Percentiles rank a stretch among this genome's conserved stretches.
Conservation (phyloP, 2,113 vertebrate genomes). For the Tachycineta bicolor region DNA sequence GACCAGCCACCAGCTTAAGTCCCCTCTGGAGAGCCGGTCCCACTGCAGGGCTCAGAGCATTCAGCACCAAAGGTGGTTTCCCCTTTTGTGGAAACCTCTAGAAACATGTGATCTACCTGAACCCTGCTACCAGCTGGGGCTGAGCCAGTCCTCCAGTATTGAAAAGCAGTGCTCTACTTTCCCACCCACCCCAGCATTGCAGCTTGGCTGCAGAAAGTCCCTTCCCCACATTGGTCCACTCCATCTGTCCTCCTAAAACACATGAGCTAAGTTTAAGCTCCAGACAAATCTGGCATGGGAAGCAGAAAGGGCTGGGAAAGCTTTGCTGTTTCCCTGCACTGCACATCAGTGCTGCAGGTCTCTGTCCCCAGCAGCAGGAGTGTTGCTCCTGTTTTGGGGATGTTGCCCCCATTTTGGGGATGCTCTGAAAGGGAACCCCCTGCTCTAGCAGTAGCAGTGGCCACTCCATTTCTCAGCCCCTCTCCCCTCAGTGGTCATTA, state of each 20-base stretch:
- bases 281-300: neutral
- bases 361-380: rapidly evolving
- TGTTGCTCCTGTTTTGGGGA: neutral
- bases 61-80: neutral
- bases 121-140: neutral
- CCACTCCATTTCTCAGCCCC: neutral
- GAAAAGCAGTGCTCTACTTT: neutral
- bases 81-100: neutral
- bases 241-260: neutral
- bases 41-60: neutral
- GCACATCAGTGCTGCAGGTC: neutral
- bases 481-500: rapidly evolving
- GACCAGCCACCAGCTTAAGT: rapidly evolving
- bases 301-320: neutral
- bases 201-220: neutral
- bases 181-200: neutral
- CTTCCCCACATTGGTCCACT: neutral
- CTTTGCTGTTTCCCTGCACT: neutral
- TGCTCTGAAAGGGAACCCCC: neutral
- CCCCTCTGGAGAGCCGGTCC: neutral
- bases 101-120: rapidly evolving
- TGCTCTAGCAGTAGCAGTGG: neutral
- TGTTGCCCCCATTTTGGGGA: neutral
- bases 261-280: neutral
- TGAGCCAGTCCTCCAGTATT: neutral